Conservation (phyloP, 2,797 vertebrate species). For the Menidia menidia region DNA sequence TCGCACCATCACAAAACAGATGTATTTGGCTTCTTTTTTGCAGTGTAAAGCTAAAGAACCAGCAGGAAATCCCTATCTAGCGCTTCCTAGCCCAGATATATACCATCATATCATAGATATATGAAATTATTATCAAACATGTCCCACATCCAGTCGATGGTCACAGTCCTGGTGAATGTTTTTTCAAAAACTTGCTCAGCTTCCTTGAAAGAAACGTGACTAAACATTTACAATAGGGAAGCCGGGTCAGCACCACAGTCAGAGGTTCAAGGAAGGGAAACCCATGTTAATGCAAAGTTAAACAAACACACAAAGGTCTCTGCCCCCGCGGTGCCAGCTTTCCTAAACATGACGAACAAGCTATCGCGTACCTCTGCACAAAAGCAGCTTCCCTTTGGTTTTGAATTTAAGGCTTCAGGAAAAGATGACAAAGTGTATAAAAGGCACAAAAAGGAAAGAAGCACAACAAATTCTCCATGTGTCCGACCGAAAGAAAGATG, state of each 20-base stretch:
- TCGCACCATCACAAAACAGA: too few species aligned
- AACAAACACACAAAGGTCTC: conserved; percentile 55
- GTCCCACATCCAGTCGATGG: too few species aligned
- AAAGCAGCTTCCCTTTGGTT: conserved; percentile 31
- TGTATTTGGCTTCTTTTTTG: too few species aligned
- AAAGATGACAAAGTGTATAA: conserved; percentile 1
- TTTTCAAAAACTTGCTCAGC: neutral
- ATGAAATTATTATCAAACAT: too few species aligned
- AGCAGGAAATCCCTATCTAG: too few species aligned
- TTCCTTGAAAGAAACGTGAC: conserved; percentile 24
- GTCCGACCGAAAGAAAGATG: neutral
- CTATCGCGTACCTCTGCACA: conserved; percentile 46
- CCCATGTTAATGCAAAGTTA: conserved; percentile 55
- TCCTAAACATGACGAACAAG: conserved; percentile 64
- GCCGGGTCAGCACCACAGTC: conserved; percentile 26
- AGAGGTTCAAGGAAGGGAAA: conserved; percentile 49
- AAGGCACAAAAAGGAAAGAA: neutral
- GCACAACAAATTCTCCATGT: neutral
- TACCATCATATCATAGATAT: too few species aligned
- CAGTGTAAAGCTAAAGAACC: too few species aligned
- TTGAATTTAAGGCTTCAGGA: conserved; percentile 22
- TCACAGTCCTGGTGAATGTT: neutral
- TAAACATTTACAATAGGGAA: conserved; percentile 34
- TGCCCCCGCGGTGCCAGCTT: conserved; percentile 59
- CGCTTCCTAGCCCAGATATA: too few species aligned